These are phyloP conservation scores for Anthoscopus minutus DNA, from an alignment of 2,113 vertebrate species.

Conservation along the genomic window DNA sequence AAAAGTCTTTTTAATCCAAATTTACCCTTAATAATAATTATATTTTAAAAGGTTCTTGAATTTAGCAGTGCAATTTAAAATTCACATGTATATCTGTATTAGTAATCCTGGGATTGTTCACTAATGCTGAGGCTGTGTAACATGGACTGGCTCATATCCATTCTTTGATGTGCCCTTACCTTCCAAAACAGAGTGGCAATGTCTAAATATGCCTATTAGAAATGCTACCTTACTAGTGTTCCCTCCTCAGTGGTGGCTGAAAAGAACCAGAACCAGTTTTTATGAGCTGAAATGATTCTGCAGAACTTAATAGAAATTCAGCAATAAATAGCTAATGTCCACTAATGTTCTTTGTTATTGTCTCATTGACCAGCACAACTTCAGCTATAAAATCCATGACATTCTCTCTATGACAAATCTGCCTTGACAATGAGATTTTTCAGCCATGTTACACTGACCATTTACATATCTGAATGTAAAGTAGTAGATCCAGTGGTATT, in stretches of 20 bases:
- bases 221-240: neutral
- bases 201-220: neutral
- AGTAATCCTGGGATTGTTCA: neutral
- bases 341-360: neutral
- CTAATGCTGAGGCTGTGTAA: neutral
- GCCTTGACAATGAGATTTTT: neutral
- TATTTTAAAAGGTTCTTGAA: neutral
- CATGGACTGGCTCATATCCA: neutral
- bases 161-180: neutral
- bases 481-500: neutral
- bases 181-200: neutral
- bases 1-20: neutral
- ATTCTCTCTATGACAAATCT: neutral
- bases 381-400: neutral
- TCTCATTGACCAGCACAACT: neutral
- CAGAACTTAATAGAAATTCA: neutral
- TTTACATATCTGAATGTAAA: neutral
- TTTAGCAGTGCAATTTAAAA: neutral
- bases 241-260: neutral
- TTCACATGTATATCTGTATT: neutral
- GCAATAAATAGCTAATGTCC: neutral
- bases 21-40: neutral
- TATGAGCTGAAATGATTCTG: neutral
- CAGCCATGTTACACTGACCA: neutral
- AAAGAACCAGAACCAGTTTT: neutral